These are phyloP conservation scores for Sorex fumeus DNA, from an alignment of 2,113 vertebrate species.

Conservation along the genomic window DNA sequence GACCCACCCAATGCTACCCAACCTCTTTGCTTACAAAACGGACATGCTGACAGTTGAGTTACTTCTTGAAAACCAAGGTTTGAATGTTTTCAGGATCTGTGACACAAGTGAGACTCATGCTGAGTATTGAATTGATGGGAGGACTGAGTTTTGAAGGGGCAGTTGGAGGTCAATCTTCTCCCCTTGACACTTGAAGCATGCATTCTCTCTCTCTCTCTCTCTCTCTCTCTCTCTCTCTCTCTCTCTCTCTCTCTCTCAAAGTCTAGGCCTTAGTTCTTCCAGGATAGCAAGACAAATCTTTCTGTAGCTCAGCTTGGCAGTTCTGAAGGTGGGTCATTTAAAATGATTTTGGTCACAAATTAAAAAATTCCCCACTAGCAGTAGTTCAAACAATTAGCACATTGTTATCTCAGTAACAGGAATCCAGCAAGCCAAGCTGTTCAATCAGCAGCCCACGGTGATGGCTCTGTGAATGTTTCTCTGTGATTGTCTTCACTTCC, in stretches of 20 bases:
- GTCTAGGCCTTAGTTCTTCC: no score
- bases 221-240: no score
- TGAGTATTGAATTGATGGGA: neutral
- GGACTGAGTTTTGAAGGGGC: neutral
- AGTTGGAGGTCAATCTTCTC: rapidly evolving
- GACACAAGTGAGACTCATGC: neutral
- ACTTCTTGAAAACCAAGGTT: neutral
- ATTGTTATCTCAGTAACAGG: neutral
- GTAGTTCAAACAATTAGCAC: neutral
- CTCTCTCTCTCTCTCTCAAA: no score
- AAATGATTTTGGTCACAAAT: neutral
- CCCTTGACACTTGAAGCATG: neutral
- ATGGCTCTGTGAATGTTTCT: neutral
- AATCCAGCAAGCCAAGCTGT: neutral
- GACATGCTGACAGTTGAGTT: neutral
- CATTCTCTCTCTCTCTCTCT: neutral
- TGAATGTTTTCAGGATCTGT: neutral
- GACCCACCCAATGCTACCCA: neutral
- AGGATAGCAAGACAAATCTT: neutral
- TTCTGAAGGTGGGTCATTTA: neutral
- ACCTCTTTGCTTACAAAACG: neutral
- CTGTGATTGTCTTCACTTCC: conserved; percentile 2
- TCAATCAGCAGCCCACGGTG: neutral
- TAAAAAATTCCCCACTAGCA: neutral
- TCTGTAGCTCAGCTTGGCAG: neutral